A percentile compares a stretch with the other conserved stretches of the same genome.
Conservation (phyloP, 2,113 vertebrate species). For the Pterophyllum scalare region DNA sequence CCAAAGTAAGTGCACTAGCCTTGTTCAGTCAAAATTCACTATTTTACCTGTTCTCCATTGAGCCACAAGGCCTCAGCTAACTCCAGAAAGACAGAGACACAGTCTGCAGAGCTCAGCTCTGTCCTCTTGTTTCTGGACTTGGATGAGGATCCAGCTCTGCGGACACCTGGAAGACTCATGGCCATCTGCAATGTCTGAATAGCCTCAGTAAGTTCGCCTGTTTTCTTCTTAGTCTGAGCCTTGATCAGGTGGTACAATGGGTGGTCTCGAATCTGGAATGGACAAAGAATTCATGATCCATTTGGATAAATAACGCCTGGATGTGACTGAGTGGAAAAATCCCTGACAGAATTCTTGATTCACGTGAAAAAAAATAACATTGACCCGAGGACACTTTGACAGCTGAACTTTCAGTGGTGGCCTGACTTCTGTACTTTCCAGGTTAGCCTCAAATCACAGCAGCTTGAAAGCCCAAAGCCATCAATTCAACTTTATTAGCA, state of each 20-base stretch:
- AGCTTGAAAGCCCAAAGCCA: too few relatives aligned
- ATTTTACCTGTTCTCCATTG: conserved; percentile 90
- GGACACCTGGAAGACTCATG: conserved; percentile 91
- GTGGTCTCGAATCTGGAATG: conserved; percentile 89
- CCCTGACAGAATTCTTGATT: not conserved
- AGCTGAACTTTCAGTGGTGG: not conserved
- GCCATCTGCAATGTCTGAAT: conserved; percentile 95
- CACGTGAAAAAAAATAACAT: not conserved
- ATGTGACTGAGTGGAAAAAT: not conserved
- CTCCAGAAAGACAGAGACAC: conserved; percentile 92
- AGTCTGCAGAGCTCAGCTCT: conserved; percentile 85
- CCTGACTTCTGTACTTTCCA: too few relatives aligned
- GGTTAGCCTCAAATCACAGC: too few relatives aligned
- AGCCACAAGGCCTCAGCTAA: conserved; percentile 90
- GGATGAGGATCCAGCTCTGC: conserved; percentile 77
- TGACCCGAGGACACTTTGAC: not conserved
- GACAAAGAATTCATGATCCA: not conserved
- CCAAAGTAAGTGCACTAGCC: not conserved
- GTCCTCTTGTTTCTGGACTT: conserved; percentile 85
- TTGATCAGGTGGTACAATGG: conserved; percentile 96
- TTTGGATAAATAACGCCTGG: not conserved
- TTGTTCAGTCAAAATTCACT: not conserved
- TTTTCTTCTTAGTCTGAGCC: conserved; percentile 91
- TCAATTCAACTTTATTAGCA: not conserved
- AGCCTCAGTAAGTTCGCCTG: conserved; percentile 90